phyloP scores from a whole-genome alignment of 2,888 invertebrate species.

The Ophion obscuratus region DNA sequence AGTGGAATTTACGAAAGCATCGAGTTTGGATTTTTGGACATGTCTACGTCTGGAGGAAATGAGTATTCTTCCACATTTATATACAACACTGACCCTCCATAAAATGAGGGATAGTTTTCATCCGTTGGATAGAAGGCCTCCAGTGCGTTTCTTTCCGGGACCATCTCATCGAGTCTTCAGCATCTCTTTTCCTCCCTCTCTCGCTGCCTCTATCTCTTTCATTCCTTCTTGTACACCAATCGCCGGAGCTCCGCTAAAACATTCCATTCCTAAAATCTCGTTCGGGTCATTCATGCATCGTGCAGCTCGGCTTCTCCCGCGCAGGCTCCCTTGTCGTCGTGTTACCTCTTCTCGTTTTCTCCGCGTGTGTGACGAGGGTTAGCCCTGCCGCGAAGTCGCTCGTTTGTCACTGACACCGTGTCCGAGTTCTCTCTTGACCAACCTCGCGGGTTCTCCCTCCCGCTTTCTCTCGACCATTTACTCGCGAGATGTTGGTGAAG shows the following conservation, averaged over 20 bases:
- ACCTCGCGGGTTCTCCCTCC: slow-evolving; percentile 25
- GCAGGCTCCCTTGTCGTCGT: slow-evolving; percentile 34
- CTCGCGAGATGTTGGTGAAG: slow-evolving; percentile 49
- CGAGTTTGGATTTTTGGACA: too few species aligned
- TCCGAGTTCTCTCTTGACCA: slow-evolving; percentile 45
- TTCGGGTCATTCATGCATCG: slow-evolving; percentile 72
- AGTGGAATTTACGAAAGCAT: too few species aligned
- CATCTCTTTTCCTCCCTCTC: background rate
- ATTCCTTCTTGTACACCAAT: slow-evolving; percentile 17
- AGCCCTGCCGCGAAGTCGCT: slow-evolving; percentile 72
- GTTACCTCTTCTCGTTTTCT: slow-evolving; percentile 60
- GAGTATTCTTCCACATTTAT: too few species aligned
- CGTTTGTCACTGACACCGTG: slow-evolving; percentile 78
- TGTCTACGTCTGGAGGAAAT: too few species aligned
- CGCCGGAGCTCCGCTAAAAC: slow-evolving; percentile 72
- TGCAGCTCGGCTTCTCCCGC: slow-evolving; percentile 6
- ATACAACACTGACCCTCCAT: too few species aligned
- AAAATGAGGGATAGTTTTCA: slow-evolving; percentile 32
- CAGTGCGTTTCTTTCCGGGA: slow-evolving; percentile 8
- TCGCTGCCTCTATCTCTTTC: background rate
- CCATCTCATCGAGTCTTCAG: slow-evolving; percentile 1
- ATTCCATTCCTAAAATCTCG: slow-evolving; percentile 75
- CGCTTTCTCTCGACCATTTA: slow-evolving; percentile 26
- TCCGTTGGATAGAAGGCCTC: slow-evolving; percentile 36
- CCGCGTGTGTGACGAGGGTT: slow-evolving; percentile 71